A percentile compares a stretch with the other conserved stretches of the same genome.
These are phyloP conservation scores for Pollachius pollachius DNA, from an alignment of 2,113 vertebrate species.

Conservation along the genomic window DNA sequence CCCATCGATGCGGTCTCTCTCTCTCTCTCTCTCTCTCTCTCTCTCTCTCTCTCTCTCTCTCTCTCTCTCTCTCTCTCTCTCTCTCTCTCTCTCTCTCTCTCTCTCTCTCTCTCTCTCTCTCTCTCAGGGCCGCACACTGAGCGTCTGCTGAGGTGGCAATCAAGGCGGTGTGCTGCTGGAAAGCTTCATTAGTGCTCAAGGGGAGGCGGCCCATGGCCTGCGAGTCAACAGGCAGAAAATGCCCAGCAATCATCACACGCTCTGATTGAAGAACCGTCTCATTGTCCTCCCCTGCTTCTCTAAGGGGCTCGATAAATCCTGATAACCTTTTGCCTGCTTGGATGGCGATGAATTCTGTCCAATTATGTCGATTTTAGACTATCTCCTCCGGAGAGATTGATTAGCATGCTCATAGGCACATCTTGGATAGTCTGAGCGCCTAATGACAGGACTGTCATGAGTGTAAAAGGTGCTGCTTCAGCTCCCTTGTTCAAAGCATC, in stretches of 20 bases:
- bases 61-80: background rate
- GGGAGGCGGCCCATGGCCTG: background rate
- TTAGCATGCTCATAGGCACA: background rate
- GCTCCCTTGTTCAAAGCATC: no score
- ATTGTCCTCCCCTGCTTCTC: no score
- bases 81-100: background rate
- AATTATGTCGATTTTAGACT: background rate
- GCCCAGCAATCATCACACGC: no score
- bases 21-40: no score
- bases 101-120: no score
- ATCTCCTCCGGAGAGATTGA: background rate
- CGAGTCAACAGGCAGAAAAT: background rate
- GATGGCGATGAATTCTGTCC: background rate
- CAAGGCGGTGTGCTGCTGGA: background rate
- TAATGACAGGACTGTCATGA: background rate
- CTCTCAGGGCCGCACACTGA: no score
- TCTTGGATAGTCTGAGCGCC: no score
- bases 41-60: background rate
- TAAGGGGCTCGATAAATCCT: no score
- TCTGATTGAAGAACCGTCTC: no score
- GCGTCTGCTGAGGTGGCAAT: background rate
- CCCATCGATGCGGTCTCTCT: background rate
- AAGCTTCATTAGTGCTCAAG: background rate
- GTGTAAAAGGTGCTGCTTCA: no score
- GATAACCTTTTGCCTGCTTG: no score